Evolutionary conservation across 2,797 vertebrate species (phyloP).

Genomic region (Cirrhinus molitorella): DNA sequence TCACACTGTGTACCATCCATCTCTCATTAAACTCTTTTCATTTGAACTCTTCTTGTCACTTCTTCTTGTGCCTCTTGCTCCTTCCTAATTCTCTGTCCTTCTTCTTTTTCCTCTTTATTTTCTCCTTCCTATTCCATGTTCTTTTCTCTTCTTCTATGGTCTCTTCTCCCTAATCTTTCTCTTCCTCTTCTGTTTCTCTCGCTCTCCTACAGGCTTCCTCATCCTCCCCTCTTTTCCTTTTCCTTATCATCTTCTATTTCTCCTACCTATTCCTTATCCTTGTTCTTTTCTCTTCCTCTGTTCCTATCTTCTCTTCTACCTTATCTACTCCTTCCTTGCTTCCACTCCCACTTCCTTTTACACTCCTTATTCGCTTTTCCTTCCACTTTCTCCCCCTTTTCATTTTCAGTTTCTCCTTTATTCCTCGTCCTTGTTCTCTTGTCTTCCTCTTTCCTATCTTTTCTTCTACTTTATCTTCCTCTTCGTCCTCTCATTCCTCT

Average conservation of each 20-base stretch:
- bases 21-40: conserved; percentile 55
- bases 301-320: conserved; percentile 54
- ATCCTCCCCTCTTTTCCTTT: conserved; percentile 46
- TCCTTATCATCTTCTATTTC: conserved; percentile 4
- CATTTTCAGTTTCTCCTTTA: conserved; percentile 23
- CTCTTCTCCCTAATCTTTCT: conserved; percentile 41
- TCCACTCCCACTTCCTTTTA: conserved; percentile 53
- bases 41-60: conserved; percentile 29
- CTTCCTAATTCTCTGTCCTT: conserved; percentile 9
- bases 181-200: conserved; percentile 1
- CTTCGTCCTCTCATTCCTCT: conserved; percentile 39
- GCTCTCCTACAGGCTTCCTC: not conserved
- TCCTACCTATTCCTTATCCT: not conserved
- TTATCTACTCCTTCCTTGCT: conserved; percentile 14
- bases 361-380: too few species aligned
- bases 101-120: conserved; percentile 44
- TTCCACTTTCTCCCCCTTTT: not conserved
- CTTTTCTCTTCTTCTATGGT: not conserved
- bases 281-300: not conserved
- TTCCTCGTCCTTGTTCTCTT: not conserved
- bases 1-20: conserved; percentile 74
- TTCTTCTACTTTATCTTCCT: conserved; percentile 22
- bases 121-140: not conserved
- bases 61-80: conserved; percentile 23
- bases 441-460: not conserved